Base-by-base conservation (phyloP, 2,113 vertebrate genomes). In the Pedionomus torquatus region DNA sequence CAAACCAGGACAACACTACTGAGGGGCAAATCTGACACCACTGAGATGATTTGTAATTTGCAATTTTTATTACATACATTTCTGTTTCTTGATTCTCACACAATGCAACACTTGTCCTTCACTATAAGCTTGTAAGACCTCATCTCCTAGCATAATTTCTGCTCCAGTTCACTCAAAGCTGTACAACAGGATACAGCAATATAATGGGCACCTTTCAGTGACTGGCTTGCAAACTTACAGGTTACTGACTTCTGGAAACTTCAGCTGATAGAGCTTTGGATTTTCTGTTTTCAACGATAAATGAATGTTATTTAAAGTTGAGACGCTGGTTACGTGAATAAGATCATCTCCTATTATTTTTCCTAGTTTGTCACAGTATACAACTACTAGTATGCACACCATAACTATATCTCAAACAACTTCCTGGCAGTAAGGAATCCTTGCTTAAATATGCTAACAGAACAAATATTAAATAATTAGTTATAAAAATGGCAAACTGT, bases 101-200 rank as follows among this genome's bases (percentile, higher is more conserved):
- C 0, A 3, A 17, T n/a, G 30, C 13, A 68, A 48, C 1, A 24
- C 77, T 5, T 60, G 44, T 55, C 41, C 54, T 48, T 76, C 5
- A 0, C 0, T 1, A 46, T 3, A 68, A 54, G 5, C 31, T 37
- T 44, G 30, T 31, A 51, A 83, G 57, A 63, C 12, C 21, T 61
- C 13, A 28, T 44, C 48, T 51, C 13, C 63, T n/a, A 39, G 15
- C 5, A 63, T 9, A 30, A 26, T 54, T 33, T 75, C 63, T 68
- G 48, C 71, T 91, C 61, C 57, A 41, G 43, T 15, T 84, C 44
- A 43, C 41, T 70, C 68, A 28, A 64, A 83, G 13, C 55, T 66
- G 57, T 35, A 35, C 31, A 41, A 69, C 0, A 52, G 44, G 58
- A 80, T 7, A 58, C 3, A 19, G 64, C 21, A 94, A 69, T 1